Percentiles rank a stretch among this genome's conserved stretches.
Evolutionary conservation across 2,888 invertebrate species (phyloP).

Genomic region (Leptarthrus brevirostris): DNA sequence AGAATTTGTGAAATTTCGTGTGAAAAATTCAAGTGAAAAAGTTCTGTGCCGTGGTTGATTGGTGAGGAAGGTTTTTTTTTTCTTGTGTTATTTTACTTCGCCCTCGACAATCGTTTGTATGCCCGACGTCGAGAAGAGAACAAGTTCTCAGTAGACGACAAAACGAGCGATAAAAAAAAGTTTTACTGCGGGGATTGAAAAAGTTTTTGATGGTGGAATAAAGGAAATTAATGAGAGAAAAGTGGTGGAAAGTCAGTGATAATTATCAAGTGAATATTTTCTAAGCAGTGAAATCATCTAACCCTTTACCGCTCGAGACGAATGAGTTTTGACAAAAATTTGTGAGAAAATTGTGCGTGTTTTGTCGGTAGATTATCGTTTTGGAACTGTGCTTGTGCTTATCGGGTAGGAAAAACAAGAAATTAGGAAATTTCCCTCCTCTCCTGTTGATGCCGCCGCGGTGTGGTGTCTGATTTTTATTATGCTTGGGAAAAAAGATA

Average conservation of each 20-base stretch:
- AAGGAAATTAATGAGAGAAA: constrained; percentile 1
- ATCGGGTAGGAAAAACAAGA: constrained; percentile 14
- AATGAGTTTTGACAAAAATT: too few species aligned
- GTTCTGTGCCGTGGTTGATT: constrained; percentile 30
- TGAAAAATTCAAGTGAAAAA: constrained; percentile 2
- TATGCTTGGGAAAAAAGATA: constrained; percentile 8
- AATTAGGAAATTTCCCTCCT: background rate
- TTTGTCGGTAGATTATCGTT: too few species aligned
- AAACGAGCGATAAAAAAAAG: constrained; percentile 17
- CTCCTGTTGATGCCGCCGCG: background rate
- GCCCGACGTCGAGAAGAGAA: constrained; percentile 25
- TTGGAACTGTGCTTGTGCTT: too few species aligned
- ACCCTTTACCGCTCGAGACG: too few species aligned
- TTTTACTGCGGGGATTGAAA: too few species aligned
- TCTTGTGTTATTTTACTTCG: constrained; percentile 32
- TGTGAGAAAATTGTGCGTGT: too few species aligned
- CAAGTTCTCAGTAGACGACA: constrained; percentile 43
- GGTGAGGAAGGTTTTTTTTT: constrained; percentile 17
- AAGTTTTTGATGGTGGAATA: background rate
- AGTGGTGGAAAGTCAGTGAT: constrained; percentile 11
- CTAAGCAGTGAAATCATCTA: constrained; percentile 10
- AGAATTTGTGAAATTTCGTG: background rate
- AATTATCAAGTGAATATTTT: constrained; percentile 19
- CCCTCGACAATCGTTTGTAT: constrained; percentile 36
- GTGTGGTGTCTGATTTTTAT: constrained; percentile 14